These are phyloP conservation scores for Epinotia bilunana DNA, from an alignment of 2,888 invertebrate species.

Conservation along the genomic window DNA sequence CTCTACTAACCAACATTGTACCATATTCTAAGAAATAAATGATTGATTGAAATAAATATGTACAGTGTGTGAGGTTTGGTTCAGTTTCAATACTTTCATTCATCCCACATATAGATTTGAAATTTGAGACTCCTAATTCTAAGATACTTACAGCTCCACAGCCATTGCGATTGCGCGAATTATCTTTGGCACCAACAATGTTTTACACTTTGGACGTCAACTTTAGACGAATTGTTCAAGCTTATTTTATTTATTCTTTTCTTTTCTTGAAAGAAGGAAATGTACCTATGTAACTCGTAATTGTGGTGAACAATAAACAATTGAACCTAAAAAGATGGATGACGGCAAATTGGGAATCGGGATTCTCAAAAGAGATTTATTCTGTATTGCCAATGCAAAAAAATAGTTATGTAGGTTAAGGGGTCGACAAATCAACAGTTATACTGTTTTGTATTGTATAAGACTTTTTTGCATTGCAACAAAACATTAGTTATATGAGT, in stretches of 20 bases:
- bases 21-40: no score
- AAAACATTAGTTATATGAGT: no score
- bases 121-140: background rate
- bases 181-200: background rate
- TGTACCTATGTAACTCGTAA: no score
- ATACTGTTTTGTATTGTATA: no score
- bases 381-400: background rate
- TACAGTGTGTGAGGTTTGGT: background rate
- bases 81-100: background rate
- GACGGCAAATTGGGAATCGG: no score
- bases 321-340: no score
- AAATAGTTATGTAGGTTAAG: background rate
- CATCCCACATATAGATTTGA: background rate
- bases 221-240: background rate
- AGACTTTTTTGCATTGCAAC: no score
- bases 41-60: no score
- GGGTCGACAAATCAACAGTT: no score
- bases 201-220: background rate
- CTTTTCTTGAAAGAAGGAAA: no score
- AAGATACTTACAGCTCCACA: slow-evolving; percentile 13
- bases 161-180: background rate
- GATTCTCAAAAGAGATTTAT: background rate
- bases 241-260: background rate
- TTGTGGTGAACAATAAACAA: no score
- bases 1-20: no score